Base-by-base conservation (phyloP, 2,797 vertebrate genomes). In the Tragopan temminckii region DNA sequence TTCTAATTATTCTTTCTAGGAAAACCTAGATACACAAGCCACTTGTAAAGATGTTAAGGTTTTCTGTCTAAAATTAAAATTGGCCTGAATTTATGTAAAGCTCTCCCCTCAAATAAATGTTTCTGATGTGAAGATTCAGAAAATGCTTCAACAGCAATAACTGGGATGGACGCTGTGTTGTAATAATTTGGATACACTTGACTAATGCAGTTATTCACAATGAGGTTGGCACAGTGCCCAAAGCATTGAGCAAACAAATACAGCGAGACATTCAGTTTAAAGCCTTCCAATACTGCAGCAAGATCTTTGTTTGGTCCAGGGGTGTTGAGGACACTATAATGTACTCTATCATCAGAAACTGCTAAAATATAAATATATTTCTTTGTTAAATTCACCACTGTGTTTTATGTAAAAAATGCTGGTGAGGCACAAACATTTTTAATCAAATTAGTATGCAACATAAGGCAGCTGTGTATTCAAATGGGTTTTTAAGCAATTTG, bases 401-500 rank as follows among this genome's bases (percentile, higher is more conserved):
- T 97, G 93, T 96, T 97, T 97, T 96, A 93, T 96, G 95, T 93
- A 96, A 97, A 95, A 97, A 97, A 97, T 94, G 98, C 97, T 97
- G 97, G 97, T 97, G 97, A 98, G 97, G 97, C 97, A 93, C 88
- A 76, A 97, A 95, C 92, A 74, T 98, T 98, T 98, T 98, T 98
- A 98, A 98, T 98, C 98, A 98, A 98, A 98, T 98, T 98, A 98
- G 98, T 98, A 98, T 98, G 98, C 98, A 98, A 98, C 98, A 98
- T 98, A 98, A 98, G 98, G 98, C 98, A 97, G 98, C 98, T 98
- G 97, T 98, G 98, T 98, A 98, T 98, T 98, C 98, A 98, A 98
- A 98, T 98, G 98, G 98, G 97, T 98, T 98, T 98, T 98, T 98
- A 98, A 98, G 98, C 98, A 98, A 98, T 98, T 98, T 98, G 97